Percentiles rank a stretch among this genome's conserved stretches.
These are phyloP conservation scores for Ecdyonurus torrentis DNA, from an alignment of 2,888 invertebrate species.

Conservation along the genomic window DNA sequence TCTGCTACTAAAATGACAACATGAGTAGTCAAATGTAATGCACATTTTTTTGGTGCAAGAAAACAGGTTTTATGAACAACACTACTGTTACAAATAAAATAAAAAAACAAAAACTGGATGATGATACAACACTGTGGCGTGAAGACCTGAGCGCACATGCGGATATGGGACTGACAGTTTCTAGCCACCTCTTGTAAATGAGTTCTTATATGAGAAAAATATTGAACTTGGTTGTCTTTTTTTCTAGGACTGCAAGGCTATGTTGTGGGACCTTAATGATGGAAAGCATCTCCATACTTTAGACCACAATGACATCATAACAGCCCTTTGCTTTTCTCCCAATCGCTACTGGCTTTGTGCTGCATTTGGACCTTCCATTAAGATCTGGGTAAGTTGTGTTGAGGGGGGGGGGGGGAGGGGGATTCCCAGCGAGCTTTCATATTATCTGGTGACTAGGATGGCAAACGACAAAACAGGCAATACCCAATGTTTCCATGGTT, in stretches of 20 bases:
- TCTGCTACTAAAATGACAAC: too few species aligned
- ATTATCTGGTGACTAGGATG: not conserved
- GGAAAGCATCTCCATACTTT: constrained; percentile 98
- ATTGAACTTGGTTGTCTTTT: not conserved
- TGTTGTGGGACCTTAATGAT: constrained; percentile 99
- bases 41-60: too few species aligned
- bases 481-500: not conserved
- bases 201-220: not conserved
- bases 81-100: too few species aligned
- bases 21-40: too few species aligned
- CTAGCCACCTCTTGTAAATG: not conserved
- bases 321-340: constrained; percentile 96
- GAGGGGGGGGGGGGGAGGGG: too few species aligned
- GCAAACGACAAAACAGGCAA: not conserved
- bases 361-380: constrained; percentile 94
- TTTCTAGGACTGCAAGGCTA: constrained; percentile 83
- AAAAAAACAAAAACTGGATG: too few species aligned
- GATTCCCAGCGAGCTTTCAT: not conserved
- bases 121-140: constrained; percentile 15
- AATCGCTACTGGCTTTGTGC: constrained; percentile 99
- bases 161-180: constrained; percentile 20
- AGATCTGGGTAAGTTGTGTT: constrained; percentile 75
- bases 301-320: constrained; percentile 96
- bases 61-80: too few species aligned
- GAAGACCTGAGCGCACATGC: constrained; percentile 13